Conservation (phyloP, 1,140 invertebrate species). For the Uloborus diversus region DNA sequence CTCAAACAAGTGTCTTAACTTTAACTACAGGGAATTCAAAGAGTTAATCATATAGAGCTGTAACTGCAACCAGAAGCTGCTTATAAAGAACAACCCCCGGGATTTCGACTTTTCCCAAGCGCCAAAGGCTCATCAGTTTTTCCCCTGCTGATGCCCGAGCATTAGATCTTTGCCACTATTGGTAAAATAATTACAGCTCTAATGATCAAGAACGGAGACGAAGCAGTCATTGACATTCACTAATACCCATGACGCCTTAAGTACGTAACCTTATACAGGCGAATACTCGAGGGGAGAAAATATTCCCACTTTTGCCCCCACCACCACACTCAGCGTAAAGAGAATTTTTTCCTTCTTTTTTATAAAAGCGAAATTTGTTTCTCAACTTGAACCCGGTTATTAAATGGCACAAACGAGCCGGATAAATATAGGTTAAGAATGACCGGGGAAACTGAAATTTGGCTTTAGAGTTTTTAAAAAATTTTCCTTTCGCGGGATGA, state of each 20-base stretch:
- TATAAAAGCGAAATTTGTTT: slow-evolving; percentile 40
- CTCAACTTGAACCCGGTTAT: slow-evolving; percentile 36
- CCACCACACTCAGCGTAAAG: too few species aligned
- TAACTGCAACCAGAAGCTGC: too few species aligned
- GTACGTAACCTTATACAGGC: slow-evolving; percentile 45
- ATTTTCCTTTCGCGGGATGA: neutral
- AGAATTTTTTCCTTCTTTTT: slow-evolving; percentile 13
- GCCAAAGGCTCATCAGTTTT: neutral
- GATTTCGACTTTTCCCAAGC: too few species aligned
- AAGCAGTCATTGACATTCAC: slow-evolving; percentile 38
- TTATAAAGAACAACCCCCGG: too few species aligned
- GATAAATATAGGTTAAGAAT: slow-evolving; percentile 43
- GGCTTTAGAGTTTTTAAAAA: slow-evolving; percentile 4
- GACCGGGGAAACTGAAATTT: slow-evolving; percentile 3
- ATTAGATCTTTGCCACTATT: slow-evolving; percentile 33
- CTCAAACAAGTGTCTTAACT: too few species aligned
- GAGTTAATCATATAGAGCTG: too few species aligned
- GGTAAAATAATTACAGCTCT: slow-evolving; percentile 52
- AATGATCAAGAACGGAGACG: slow-evolving; percentile 33
- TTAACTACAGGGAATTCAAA: too few species aligned
- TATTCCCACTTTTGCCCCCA: neutral
- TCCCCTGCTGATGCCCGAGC: neutral
- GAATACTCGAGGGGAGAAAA: slow-evolving; percentile 1
- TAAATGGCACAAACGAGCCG: slow-evolving; percentile 22
- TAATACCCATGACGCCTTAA: slow-evolving; percentile 42